Conservation (phyloP, 2,888 invertebrate genomes). For the Ecdyonurus torrentis region DNA sequence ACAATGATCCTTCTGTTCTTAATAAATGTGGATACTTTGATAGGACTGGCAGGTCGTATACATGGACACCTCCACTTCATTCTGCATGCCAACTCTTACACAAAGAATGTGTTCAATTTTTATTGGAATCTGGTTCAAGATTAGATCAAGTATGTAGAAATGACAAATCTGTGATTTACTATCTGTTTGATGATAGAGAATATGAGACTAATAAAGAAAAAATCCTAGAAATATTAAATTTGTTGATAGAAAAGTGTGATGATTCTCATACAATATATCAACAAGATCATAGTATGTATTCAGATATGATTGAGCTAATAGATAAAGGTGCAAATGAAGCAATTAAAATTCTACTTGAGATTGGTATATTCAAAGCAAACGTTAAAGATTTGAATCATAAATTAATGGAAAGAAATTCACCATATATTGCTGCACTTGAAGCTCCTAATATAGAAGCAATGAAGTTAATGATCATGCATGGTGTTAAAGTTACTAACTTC, state of each 20-base stretch:
- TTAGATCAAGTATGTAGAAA: neutral
- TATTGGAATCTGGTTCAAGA: neutral
- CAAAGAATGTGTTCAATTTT: neutral
- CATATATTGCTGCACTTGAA: neutral
- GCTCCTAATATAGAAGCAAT: neutral
- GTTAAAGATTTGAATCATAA: neutral
- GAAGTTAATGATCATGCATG: neutral
- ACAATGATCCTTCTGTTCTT: too few species aligned
- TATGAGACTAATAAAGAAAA: too few species aligned
- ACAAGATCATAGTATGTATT: neutral
- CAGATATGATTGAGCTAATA: neutral
- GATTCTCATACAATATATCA: neutral
- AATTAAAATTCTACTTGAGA: neutral
- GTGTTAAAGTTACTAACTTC: neutral
- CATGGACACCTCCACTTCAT: neutral
- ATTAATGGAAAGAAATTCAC: neutral
- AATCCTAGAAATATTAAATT: neutral
- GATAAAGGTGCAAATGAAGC: neutral
- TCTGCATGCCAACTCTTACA: neutral
- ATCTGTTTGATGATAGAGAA: too few species aligned
- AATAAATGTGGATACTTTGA: too few species aligned
- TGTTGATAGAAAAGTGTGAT: neutral
- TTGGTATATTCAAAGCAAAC: neutral
- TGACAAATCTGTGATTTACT: neutral
- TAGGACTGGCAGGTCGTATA: too few species aligned